Percentiles rank a stretch among this genome's conserved stretches.
Conservation (phyloP, 1,140 invertebrate species). For the Sogatella furcifera region DNA sequence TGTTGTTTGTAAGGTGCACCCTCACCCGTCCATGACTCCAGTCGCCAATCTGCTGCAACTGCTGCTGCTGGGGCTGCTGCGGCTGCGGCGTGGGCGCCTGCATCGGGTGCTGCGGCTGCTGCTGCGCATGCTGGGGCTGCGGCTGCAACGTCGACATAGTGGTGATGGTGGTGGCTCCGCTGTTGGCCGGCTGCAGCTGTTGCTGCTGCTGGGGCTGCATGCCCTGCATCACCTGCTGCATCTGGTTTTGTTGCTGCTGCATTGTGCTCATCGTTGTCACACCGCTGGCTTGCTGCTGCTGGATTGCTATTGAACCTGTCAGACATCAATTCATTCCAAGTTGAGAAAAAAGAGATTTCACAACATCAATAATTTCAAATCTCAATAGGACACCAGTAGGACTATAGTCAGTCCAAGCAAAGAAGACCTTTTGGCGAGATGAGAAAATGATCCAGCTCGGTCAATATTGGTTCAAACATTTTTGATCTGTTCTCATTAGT, state of each 20-base stretch:
- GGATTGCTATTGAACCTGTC: too few relatives aligned
- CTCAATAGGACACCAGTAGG: too few relatives aligned
- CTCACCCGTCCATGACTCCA: slow-evolving; percentile 14
- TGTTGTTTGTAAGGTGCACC: too few relatives aligned
- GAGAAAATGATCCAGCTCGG: too few relatives aligned
- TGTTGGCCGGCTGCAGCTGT: slow-evolving; percentile 33
- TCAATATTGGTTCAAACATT: too few relatives aligned
- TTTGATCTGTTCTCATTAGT: too few relatives aligned
- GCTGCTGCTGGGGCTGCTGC: slow-evolving; percentile 5
- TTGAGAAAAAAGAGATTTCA: too few relatives aligned
- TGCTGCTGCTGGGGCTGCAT: slow-evolving; percentile 28
- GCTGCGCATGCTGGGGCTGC: slow-evolving; percentile 10
- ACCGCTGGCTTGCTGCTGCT: neutral
- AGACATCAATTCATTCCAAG: too few relatives aligned
- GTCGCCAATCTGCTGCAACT: slow-evolving; percentile 17
- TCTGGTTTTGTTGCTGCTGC: slow-evolving; percentile 26
- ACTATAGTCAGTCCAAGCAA: too few relatives aligned
- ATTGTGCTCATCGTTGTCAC: slow-evolving; percentile 13
- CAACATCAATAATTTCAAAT: too few relatives aligned
- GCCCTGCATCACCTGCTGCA: slow-evolving; percentile 34
- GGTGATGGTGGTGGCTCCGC: slow-evolving; percentile 31
- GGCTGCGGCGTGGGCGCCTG: slow-evolving; percentile 15
- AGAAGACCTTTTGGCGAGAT: too few relatives aligned
- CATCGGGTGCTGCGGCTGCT: slow-evolving; percentile 30
- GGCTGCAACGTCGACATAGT: slow-evolving; percentile 36